These are phyloP conservation scores for Hylyphantes graminicola DNA, from an alignment of 1,140 invertebrate genomes.

Conservation along the genomic window DNA sequence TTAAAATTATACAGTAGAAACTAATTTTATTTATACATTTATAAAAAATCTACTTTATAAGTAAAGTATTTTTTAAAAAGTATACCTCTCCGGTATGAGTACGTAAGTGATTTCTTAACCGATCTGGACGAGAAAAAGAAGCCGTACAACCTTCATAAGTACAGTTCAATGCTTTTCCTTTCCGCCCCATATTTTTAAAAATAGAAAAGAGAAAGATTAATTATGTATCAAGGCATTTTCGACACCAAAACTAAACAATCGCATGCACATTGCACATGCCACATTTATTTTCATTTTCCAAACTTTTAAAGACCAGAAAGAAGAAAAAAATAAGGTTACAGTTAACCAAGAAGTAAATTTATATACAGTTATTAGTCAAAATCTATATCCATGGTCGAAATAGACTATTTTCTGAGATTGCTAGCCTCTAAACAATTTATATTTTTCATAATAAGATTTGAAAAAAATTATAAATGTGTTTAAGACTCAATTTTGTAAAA, in stretches of 20 bases:
- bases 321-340: not conserved
- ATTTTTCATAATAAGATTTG: too few species aligned
- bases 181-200: conserved; percentile 3
- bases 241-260: not conserved
- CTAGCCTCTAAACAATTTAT: too few species aligned
- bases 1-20: too few species aligned
- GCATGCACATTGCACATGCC: too few species aligned
- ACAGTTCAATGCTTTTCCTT: not conserved
- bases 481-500: not conserved
- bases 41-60: not conserved
- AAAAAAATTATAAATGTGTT: not conserved
- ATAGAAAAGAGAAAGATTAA: not conserved
- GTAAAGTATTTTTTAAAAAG: not conserved
- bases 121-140: not conserved
- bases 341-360: not conserved
- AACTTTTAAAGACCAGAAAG: not conserved
- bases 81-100: conserved; percentile 14
- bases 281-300: too few species aligned
- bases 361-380: too few species aligned
- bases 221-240: not conserved
- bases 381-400: too few species aligned
- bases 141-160: conserved; percentile 8
- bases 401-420: too few species aligned
- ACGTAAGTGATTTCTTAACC: not conserved
- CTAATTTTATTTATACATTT: too few species aligned